A percentile compares a stretch with the other conserved stretches of the same genome.
These are phyloP conservation scores for Megaceryle alcyon DNA, from an alignment of 2,797 vertebrate genomes.

Conservation along the genomic window DNA sequence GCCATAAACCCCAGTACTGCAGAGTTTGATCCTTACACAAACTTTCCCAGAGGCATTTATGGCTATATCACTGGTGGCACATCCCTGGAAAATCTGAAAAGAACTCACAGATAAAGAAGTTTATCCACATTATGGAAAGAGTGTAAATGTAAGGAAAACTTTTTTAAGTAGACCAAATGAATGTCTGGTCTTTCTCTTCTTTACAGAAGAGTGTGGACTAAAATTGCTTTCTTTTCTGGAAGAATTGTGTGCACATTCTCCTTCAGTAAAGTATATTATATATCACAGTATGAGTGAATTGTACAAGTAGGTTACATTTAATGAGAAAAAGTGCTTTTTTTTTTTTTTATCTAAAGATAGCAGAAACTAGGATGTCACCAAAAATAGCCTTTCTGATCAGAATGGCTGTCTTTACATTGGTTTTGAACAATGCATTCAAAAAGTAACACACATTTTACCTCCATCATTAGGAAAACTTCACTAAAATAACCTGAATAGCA, in stretches of 20 bases:
- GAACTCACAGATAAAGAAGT: background rate
- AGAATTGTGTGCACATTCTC: conserved; percentile 12
- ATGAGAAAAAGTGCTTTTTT: conserved; percentile 23
- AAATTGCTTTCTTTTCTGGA: conserved; percentile 35
- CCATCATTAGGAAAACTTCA: conserved; percentile 26
- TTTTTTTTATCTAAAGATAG: conserved; percentile 34
- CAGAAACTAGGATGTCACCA: conserved; percentile 23
- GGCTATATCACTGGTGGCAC: background rate
- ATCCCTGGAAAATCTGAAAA: background rate
- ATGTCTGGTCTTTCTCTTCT: conserved; percentile 8
- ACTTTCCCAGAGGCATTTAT: background rate
- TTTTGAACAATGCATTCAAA: conserved; percentile 37
- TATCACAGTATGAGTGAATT: conserved; percentile 35
- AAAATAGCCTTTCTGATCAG: conserved; percentile 53
- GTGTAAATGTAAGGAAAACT: conserved; percentile 10
- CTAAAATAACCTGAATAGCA: background rate
- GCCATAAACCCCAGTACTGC: background rate
- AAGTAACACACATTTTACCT: conserved; percentile 5
- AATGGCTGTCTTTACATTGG: background rate
- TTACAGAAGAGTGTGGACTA: background rate
- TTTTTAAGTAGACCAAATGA: conserved; percentile 1
- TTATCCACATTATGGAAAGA: background rate
- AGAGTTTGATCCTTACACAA: background rate
- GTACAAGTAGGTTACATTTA: conserved; percentile 60
- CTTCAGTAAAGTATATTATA: conserved; percentile 1